Evolutionary conservation across 1,140 invertebrate genomes (phyloP).

Genomic region (Matsumurasca onukii): DNA sequence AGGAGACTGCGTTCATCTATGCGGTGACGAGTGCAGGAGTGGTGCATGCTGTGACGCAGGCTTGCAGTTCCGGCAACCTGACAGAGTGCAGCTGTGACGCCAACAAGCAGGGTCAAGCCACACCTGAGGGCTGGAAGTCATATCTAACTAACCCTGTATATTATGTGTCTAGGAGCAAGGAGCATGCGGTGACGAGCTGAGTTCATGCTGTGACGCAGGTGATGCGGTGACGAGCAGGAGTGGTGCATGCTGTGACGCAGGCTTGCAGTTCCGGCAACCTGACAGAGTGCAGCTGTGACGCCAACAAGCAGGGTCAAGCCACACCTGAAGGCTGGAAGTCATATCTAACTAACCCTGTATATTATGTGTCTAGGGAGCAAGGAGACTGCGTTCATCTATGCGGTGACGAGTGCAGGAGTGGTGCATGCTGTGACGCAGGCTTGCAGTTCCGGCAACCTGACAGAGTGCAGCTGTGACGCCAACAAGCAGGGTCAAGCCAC

Average conservation of each 20-base stretch:
- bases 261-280: no score
- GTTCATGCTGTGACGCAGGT: no score
- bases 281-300: no score
- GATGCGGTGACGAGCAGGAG: no score
- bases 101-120: constrained; percentile 51
- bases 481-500: constrained; percentile 52
- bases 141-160: no score
- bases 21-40: constrained; percentile 67
- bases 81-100: constrained; percentile 67
- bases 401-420: constrained; percentile 65
- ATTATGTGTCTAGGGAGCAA: constrained; percentile 55
- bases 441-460: constrained; percentile 64
- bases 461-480: constrained; percentile 65
- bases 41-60: constrained; percentile 63
- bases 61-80: constrained; percentile 64
- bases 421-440: constrained; percentile 65
- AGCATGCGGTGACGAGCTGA: no score
- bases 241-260: no score
- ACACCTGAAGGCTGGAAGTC: no score
- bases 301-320: no score
- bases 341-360: no score
- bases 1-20: constrained; percentile 68
- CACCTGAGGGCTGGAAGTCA: constrained; percentile 64
- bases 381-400: constrained; percentile 69
- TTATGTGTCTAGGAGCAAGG: no score